Evolutionary conservation across 2,113 vertebrate species (phyloP).

Genomic region (Alosa alosa): DNA sequence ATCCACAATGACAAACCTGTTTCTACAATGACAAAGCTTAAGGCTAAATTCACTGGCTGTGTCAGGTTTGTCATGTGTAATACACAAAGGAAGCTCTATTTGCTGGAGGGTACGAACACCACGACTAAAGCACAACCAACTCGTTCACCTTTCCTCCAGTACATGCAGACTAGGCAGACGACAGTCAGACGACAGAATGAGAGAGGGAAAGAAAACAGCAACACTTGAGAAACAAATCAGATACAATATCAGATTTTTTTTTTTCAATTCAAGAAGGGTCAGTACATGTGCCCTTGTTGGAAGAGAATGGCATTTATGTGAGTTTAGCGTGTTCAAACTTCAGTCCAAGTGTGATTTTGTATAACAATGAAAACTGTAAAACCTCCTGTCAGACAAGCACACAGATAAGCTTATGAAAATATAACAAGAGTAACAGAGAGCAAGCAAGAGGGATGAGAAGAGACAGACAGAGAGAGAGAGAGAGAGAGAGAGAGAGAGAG

Average conservation of each 20-base stretch:
- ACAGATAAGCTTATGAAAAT: neutral
- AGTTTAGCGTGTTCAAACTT: neutral
- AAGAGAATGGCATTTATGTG: neutral
- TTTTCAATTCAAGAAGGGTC: neutral
- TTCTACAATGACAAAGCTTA: neutral
- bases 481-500: neutral
- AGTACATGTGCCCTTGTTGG: neutral
- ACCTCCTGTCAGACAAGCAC: neutral
- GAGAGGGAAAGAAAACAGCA: neutral
- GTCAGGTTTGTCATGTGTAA: neutral
- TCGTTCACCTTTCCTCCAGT: conserved; percentile 39
- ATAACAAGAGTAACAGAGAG: neutral
- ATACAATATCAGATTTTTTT: neutral
- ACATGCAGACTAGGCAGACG: conserved; percentile 16
- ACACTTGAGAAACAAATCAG: neutral
- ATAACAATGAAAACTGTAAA: neutral
- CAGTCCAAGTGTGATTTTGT: neutral
- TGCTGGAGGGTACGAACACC: neutral
- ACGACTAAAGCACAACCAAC: neutral
- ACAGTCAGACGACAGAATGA: neutral
- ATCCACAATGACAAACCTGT: neutral
- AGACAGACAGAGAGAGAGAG: neutral
- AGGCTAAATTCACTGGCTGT: neutral
- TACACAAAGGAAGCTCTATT: neutral
- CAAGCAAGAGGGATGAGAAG: neutral